Evolutionary conservation across 1,140 invertebrate genomes (phyloP), one percentile per base, ranked within the genome.

Genomic region (Branchinecta lindahli): DNA sequence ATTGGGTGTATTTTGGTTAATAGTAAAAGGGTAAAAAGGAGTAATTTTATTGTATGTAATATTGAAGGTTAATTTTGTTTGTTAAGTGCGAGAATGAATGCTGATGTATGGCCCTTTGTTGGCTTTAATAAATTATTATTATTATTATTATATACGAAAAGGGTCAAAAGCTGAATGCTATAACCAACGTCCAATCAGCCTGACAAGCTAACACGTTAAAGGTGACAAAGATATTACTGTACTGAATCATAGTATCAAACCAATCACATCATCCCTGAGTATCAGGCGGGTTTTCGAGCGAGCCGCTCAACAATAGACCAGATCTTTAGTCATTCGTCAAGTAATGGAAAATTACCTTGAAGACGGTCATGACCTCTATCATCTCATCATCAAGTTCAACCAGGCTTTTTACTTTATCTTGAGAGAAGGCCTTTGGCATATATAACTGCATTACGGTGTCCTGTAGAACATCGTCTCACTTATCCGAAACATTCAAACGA

Each of bases 251-350:
- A 52, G 47, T 52, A 52, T n/a, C n/a, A n/a, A 52, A 52, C 47
- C 47, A 52, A n/a, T 52, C 47, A 52, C 47, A 52, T 52, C 47
- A 52, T 52, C 47, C 47, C 47, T 52, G 47, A 52, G 47, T 52
- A 52, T 52, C n/a, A 52, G 47, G 47, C 47, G 47, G 47, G 47
- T 52, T 52, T 52, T n/a, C 47, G n/a, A 52, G 47, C 47, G n/a
- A 52, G n/a, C 47, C 47, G 47, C 47, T 52, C 47, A 52, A 52
- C 9, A n/a, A 52, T 52, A 52, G 47, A 52, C 47, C 9, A 52
- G 47, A 52, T 52, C n/a, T 52, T 52, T 52, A 9, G 47, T 52
- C 47, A 52, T 52, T n/a, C 47, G n/a, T 52, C 47, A 52, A 52
- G 47, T 52, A 52, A 52, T 52, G 47, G 47, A 52, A 52, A 52